Evolutionary conservation across 1,140 invertebrate species (phyloP).

Genomic region (Chrysomallon squamiferum): DNA sequence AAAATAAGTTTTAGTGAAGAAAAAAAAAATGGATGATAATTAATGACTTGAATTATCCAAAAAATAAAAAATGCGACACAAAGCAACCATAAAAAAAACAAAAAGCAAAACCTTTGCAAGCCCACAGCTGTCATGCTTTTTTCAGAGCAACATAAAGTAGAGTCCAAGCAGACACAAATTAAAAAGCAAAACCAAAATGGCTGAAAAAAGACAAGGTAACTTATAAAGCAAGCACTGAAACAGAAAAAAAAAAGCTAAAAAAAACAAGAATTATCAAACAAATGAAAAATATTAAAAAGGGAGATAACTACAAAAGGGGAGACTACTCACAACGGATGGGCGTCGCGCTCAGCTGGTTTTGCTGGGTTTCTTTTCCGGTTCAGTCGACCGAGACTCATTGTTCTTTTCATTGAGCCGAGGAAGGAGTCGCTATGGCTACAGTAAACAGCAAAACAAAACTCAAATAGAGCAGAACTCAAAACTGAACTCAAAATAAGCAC

Average conservation of each 20-base stretch:
- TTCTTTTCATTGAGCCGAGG: conserved; percentile 38
- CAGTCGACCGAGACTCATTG: conserved; percentile 47
- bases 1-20: too few species aligned
- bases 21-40: too few species aligned
- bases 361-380: conserved; percentile 33
- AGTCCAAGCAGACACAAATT: too few species aligned
- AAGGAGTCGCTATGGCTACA: conserved; percentile 33
- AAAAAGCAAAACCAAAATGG: too few species aligned
- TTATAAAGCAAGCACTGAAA: neutral
- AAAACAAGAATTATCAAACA: neutral
- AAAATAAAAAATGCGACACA: too few species aligned
- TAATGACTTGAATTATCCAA: too few species aligned
- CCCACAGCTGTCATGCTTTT: too few species aligned
- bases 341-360: conserved; percentile 11
- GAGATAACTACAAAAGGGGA: conserved; percentile 7
- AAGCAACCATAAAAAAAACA: too few species aligned
- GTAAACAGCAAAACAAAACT: conserved; percentile 21
- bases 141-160: too few species aligned
- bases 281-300: conserved; percentile 16
- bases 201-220: too few species aligned
- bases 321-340: conserved; percentile 35
- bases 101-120: too few species aligned
- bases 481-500: too few species aligned
- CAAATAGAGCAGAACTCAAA: conserved; percentile 12
- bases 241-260: neutral